Evolutionary conservation across 2,797 vertebrate species (phyloP).

Genomic region (Alectoris magna): DNA sequence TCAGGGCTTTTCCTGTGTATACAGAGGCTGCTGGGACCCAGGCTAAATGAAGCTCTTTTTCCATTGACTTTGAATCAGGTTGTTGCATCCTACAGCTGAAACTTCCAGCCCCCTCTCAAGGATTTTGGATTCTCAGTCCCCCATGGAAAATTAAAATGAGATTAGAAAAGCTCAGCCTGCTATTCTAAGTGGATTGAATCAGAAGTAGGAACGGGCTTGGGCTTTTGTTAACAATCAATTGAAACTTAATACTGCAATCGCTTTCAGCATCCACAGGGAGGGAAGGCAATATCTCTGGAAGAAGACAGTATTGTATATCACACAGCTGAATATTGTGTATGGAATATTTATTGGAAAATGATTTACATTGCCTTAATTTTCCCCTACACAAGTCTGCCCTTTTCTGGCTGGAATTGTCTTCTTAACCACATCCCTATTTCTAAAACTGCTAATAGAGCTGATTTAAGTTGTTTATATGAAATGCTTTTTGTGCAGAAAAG

Average conservation of each 20-base stretch:
- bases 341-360: slow-evolving; percentile 66
- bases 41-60: neutral
- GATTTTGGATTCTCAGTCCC: slow-evolving; percentile 47
- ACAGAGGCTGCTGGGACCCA: neutral
- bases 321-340: slow-evolving; percentile 46
- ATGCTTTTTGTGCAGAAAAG: neutral
- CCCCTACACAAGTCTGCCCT: slow-evolving; percentile 20
- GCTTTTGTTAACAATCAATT: slow-evolving; percentile 65
- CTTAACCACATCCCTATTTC: slow-evolving; percentile 22
- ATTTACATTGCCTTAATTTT: slow-evolving; percentile 59
- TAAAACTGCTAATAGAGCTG: slow-evolving; percentile 42
- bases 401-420: slow-evolving; percentile 39
- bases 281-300: slow-evolving; percentile 59
- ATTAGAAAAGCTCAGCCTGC: slow-evolving; percentile 62
- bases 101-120: neutral
- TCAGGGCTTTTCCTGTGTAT: neutral
- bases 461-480: slow-evolving; percentile 32
- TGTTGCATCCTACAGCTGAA: slow-evolving; percentile 24
- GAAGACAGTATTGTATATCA: slow-evolving; percentile 50
- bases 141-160: slow-evolving; percentile 67
- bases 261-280: slow-evolving; percentile 60
- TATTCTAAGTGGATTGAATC: slow-evolving; percentile 68
- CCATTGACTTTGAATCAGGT: neutral
- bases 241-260: slow-evolving; percentile 58
- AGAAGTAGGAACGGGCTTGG: slow-evolving; percentile 46